Percentiles rank a stretch among this genome's conserved stretches.
phyloP scores from a whole-genome alignment of 2,888 invertebrate species.

The Andrena fulva region DNA sequence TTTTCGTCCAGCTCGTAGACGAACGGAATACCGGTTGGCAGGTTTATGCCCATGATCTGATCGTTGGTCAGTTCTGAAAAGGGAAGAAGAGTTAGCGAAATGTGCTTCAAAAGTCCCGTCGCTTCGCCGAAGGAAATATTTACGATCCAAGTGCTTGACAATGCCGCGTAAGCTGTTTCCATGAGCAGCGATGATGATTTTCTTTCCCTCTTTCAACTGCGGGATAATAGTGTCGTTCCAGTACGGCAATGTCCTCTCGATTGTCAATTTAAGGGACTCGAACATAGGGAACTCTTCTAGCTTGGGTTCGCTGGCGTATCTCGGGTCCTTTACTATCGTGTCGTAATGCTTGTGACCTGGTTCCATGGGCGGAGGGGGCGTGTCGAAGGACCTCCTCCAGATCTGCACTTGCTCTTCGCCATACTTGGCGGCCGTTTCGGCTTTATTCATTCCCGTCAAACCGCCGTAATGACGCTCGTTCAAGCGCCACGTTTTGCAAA shows the following conservation, averaged over 20 bases:
- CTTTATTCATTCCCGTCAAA: slow-evolving; percentile 93
- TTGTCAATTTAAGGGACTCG: slow-evolving; percentile 93
- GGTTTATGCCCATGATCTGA: slow-evolving; percentile 87
- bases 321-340: slow-evolving; percentile 90
- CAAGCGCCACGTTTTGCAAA: slow-evolving; percentile 92
- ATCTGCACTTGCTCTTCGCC: slow-evolving; percentile 94
- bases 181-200: slow-evolving; percentile 93
- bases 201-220: slow-evolving; percentile 92
- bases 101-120: neutral
- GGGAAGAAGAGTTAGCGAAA: neutral
- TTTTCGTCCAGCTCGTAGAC: slow-evolving; percentile 87
- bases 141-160: slow-evolving; percentile 94
- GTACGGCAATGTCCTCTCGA: slow-evolving; percentile 93
- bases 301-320: slow-evolving; percentile 90
- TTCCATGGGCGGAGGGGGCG: slow-evolving; percentile 93
- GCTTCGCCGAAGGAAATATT: slow-evolving; percentile 73
- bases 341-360: slow-evolving; percentile 91
- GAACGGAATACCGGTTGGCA: slow-evolving; percentile 89
- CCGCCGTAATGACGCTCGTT: slow-evolving; percentile 96
- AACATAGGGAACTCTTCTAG: slow-evolving; percentile 92
- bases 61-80: slow-evolving; percentile 86
- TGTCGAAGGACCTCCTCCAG: slow-evolving; percentile 94
- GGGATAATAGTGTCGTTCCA: slow-evolving; percentile 95
- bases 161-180: slow-evolving; percentile 95
- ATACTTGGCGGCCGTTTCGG: slow-evolving; percentile 93